phyloP scores from a whole-genome alignment of 2,888 invertebrate genomes.

The Incurvaria masculella region DNA sequence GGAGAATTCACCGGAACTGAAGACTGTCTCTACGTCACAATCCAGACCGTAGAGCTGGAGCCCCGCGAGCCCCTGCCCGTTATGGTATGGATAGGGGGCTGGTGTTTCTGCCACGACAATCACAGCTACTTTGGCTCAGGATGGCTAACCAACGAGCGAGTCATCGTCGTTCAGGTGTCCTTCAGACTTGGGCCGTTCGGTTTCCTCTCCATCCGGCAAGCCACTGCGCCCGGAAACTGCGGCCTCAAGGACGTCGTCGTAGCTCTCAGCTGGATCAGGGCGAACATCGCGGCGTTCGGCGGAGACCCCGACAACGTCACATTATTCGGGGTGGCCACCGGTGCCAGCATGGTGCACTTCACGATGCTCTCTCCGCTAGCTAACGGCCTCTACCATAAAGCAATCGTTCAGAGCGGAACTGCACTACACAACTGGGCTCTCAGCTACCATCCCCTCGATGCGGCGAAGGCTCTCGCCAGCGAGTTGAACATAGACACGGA shows the following conservation, averaged over 20 bases:
- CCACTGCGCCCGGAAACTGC: constrained; percentile 43
- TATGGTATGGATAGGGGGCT: constrained; percentile 51
- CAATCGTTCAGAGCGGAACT: constrained; percentile 43
- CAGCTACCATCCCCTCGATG: constrained; percentile 31
- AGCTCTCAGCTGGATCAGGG: constrained; percentile 45
- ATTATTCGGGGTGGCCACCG: constrained; percentile 45
- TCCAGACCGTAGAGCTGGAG: too few species aligned
- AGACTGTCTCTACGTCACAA: constrained; percentile 36
- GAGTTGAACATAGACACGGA: constrained; percentile 24
- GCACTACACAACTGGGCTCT: constrained; percentile 42
- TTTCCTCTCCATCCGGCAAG: constrained; percentile 40
- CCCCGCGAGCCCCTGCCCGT: constrained; percentile 42
- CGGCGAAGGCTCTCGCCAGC: constrained; percentile 30
- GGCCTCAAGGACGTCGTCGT: constrained; percentile 45
- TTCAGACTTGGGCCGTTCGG: constrained; percentile 47
- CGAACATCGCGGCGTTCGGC: constrained; percentile 39
- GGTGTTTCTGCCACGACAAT: constrained; percentile 26
- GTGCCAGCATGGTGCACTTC: constrained; percentile 43
- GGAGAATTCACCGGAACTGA: constrained; percentile 29
- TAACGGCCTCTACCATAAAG: constrained; percentile 43
- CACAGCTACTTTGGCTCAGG: constrained; percentile 35
- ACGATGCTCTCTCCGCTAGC: constrained; percentile 50
- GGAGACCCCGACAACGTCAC: constrained; percentile 47
- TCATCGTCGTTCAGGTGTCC: constrained; percentile 43
- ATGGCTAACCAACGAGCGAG: constrained; percentile 29